Conservation (phyloP, 2,113 vertebrate genomes). For the Tiliqua scincoides region DNA sequence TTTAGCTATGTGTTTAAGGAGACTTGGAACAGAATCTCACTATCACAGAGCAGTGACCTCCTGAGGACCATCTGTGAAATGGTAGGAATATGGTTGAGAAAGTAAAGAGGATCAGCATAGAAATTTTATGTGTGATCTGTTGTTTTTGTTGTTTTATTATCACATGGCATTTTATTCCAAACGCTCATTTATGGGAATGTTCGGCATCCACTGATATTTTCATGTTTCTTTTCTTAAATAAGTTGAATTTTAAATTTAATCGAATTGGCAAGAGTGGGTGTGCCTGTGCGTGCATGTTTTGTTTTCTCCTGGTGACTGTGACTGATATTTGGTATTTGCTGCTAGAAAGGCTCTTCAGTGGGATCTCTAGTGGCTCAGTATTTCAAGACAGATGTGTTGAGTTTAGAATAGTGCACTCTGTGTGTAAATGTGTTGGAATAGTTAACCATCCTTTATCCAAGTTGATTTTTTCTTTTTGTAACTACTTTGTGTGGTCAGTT, state of each 20-base stretch:
- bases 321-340: conserved; percentile 45
- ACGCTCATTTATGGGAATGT: neutral
- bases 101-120: neutral
- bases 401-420: rapidly evolving
- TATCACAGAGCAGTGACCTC: no score
- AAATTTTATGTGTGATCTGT: neutral
- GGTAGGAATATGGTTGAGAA: neutral
- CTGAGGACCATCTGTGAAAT: neutral
- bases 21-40: neutral
- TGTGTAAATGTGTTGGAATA: neutral
- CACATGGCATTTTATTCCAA: neutral
- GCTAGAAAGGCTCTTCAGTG: conserved; percentile 42
- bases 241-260: conserved; percentile 50
- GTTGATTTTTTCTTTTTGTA: conserved; percentile 20
- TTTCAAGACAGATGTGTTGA: rapidly evolving
- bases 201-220: neutral
- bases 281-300: neutral
- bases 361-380: conserved; percentile 24
- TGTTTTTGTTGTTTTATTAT: neutral
- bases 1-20: neutral
- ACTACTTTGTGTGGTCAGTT: conserved; percentile 56
- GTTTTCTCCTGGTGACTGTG: conserved; percentile 20
- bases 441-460: conserved; percentile 14
- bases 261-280: neutral
- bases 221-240: rapidly evolving